phyloP scores from a whole-genome alignment of 2,888 invertebrate species.

The Acrobasis suavella region DNA sequence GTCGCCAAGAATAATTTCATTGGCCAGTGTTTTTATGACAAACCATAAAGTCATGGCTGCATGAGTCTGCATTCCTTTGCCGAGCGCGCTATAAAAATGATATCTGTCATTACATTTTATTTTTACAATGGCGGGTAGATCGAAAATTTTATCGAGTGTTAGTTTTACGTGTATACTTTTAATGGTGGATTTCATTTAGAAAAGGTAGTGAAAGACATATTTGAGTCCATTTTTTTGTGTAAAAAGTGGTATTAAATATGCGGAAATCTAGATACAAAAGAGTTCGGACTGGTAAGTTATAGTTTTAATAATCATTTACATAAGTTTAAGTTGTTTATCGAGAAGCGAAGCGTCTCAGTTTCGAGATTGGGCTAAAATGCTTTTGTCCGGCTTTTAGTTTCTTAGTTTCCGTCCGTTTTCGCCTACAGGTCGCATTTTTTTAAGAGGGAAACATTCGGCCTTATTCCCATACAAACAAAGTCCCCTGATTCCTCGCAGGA shows the following conservation, averaged over 20 bases:
- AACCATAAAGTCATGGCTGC: constrained; percentile 23
- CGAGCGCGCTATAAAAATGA: constrained; percentile 10
- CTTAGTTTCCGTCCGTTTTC: no score
- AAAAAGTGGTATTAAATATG: constrained; percentile 16
- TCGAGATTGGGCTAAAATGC: no score
- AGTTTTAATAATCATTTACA: background rate
- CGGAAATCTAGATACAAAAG: constrained; percentile 23
- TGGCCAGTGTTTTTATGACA: constrained; percentile 4
- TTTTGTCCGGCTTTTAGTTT: no score
- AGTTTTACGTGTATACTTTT: background rate
- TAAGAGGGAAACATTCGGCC: no score
- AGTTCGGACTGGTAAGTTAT: constrained; percentile 21
- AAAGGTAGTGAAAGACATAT: constrained; percentile 20
- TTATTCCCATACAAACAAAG: no score
- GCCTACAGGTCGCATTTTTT: no score
- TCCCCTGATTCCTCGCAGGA: no score
- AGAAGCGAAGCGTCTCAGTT: no score
- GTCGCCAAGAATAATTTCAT: background rate
- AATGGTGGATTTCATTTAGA: background rate
- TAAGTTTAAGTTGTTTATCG: no score
- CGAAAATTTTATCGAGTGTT: background rate
- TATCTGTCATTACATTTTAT: constrained; percentile 8
- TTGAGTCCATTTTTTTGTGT: constrained; percentile 1
- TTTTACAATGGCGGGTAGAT: constrained; percentile 7
- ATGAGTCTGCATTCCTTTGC: background rate